Base-by-base conservation (phyloP, 2,888 invertebrate genomes). In the Tyria jacobaeae region DNA sequence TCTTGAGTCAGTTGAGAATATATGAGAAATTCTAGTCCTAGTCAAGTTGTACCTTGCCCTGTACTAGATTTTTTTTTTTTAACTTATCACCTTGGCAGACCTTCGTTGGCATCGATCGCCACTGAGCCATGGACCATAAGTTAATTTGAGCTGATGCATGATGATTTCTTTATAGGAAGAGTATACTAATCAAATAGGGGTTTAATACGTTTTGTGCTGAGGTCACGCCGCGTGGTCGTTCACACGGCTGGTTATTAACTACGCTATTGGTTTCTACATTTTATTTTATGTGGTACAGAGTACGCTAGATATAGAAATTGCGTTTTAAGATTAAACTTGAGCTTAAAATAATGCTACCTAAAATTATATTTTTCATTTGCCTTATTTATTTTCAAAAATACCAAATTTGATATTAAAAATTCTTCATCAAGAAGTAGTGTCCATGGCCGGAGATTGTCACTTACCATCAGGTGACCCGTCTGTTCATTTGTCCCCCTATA, bases 131-230 rank as follows among this genome's bases (percentile, higher is more conserved):
- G 41, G 17, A 17, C 17, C 21, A 44, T 21, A 44, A 44, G 44
- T 21, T 44, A 44, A 44, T 21, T 44, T 44, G 21, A 21, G 21
- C 1, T 10, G 44, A 21, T 21, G 21, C 12, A 7, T 10, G 21
- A 2, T 7, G 25, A 27, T 17, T 57, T 27, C 25, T 49, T 21
- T 37, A n/a, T 34, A 50, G 35, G 14, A 17, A 10, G 44, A 60
- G 48, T 49, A 39, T 71, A 39, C 34, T 70, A 63, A 61, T 66
- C 51, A 64, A 73, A 76, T 78, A 71, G 67, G 75, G 73, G 78
- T 85, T 82, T 83, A 87, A 87, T 87, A 86, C 79, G 81, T 86
- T 86, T 89, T 88, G 66, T 83, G 90, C 86, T 81, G 83, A 87
- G 83, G 87, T 91, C 90, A 77, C 79, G 64, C 84, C 78, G 78